These are phyloP conservation scores for Benitochromis conjunctus DNA, from an alignment of 2,113 vertebrate genomes.

Conservation along the genomic window DNA sequence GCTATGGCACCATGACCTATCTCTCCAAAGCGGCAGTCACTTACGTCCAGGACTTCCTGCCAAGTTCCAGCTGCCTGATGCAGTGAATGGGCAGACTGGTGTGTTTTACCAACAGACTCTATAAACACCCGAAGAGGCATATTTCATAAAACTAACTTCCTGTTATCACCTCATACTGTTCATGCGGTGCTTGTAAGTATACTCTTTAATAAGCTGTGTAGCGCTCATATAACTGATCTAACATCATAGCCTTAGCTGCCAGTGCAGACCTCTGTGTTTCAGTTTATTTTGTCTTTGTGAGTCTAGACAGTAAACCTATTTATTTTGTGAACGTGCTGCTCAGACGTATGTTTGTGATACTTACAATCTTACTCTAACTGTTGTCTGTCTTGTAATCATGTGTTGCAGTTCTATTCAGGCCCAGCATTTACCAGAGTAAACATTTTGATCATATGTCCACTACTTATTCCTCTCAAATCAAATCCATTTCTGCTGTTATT, in stretches of 20 bases:
- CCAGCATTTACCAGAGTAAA: background rate
- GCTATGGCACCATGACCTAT: conserved; percentile 97
- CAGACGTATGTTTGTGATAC: background rate
- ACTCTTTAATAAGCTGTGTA: background rate
- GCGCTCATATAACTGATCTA: background rate
- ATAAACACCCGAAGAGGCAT: background rate
- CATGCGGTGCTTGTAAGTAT: background rate
- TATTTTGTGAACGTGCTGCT: conserved; percentile 8
- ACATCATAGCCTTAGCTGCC: conserved; percentile 6
- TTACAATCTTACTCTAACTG: background rate
- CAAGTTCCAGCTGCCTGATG: conserved; percentile 87
- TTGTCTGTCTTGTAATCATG: background rate
- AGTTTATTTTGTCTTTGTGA: background rate
- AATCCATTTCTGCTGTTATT: background rate
- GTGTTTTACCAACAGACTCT: background rate
- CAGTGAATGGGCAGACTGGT: conserved; percentile 71
- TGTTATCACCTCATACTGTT: background rate
- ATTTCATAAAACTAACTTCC: background rate
- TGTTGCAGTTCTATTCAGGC: background rate
- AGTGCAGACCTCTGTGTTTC: background rate
- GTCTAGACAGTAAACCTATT: conserved; percentile 12
- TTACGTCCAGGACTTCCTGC: conserved; percentile 90
- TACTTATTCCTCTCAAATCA: background rate
- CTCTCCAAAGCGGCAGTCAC: conserved; percentile 88
- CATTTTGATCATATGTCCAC: background rate